Base-by-base conservation (phyloP, 2,888 invertebrate species). In the Leistus spinibarbis region DNA sequence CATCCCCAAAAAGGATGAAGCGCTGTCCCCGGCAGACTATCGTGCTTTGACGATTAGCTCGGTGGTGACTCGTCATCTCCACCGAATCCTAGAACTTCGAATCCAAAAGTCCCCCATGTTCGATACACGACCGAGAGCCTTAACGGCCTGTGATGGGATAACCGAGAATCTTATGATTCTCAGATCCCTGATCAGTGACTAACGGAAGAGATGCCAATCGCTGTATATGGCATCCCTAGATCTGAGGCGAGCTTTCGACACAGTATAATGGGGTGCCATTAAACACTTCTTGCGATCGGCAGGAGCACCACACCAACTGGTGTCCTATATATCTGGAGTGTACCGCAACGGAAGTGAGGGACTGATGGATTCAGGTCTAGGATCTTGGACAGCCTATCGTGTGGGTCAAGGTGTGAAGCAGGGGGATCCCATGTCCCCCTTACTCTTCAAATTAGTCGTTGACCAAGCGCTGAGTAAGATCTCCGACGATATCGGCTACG, bases 241-340 rank as follows among this genome's bases (percentile, higher is more conserved):
- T 57, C 53, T 79, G 22, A 60, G 69, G 0, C 80, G 79, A 56
- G 79, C 79, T 0, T 80, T 79, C 22, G 79, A 80, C 71, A 64
- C 76, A 1, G 79, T 80, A 3, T 65, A 76, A 1, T 77, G n/a
- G 78, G 54, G n/a, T 56, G 9, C 22, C 40, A 10, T 54, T 76
- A 5, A n/a, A n/a, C n/a, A n/a, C n/a, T n/a, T n/a, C n/a, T 56
- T 79, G 19, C 9, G 40, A 24, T 22, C 54, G n/a, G 22, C 54
- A 20, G 77, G 79, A 16, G 9, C 78, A 3, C 76, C 77, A 0
- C 3, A 0, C 56, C 9, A 17, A 0, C 53, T 79, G n/a, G 67
- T 76, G 10, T 10, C 7, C 7, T 53, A 53, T 10, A 10, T 0
- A 17, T 62, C 3, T 76, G 77, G 54, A 60, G 76, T 13, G 40